These are phyloP conservation scores for Rhyzopertha dominica DNA, from an alignment of 1,140 invertebrate genomes.

Conservation along the genomic window DNA sequence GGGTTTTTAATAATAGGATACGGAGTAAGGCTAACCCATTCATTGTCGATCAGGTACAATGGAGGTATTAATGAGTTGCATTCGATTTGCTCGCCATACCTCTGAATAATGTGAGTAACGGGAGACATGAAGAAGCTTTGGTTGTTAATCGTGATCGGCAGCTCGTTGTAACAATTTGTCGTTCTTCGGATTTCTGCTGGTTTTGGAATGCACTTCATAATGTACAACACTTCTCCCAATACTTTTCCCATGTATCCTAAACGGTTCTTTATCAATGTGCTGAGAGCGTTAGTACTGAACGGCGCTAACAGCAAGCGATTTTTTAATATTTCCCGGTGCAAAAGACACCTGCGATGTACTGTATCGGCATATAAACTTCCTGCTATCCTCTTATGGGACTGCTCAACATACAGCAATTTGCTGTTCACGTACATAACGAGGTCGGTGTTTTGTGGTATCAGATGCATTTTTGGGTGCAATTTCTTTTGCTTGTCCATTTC, in stretches of 20 bases:
- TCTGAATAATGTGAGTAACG: constrained; percentile 6
- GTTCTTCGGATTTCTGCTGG: background rate
- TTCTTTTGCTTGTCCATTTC: too few species aligned
- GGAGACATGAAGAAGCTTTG: constrained; percentile 9
- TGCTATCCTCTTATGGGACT: too few species aligned
- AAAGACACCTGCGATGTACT: constrained; percentile 5
- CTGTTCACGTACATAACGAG: too few species aligned
- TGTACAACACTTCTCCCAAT: constrained; percentile 7
- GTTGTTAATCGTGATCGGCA: too few species aligned
- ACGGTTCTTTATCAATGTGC: constrained; percentile 3
- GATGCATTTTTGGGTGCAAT: too few species aligned
- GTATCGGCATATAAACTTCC: background rate
- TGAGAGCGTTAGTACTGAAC: background rate
- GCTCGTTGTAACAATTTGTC: constrained; percentile 2
- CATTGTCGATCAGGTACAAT: too few species aligned
- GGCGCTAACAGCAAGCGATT: constrained; percentile 7
- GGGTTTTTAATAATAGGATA: too few species aligned
- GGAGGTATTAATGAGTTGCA: constrained; percentile 5
- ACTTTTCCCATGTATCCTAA: constrained; percentile 5
- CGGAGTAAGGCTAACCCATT: constrained; percentile 11
- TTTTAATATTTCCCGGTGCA: constrained; percentile 7
- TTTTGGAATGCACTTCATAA: constrained; percentile 4
- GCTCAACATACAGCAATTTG: too few species aligned
- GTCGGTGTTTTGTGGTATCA: background rate
- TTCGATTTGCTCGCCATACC: too few species aligned